These are phyloP conservation scores for Uropsilus gracilis DNA, from an alignment of 2,113 vertebrate genomes.

Conservation along the genomic window DNA sequence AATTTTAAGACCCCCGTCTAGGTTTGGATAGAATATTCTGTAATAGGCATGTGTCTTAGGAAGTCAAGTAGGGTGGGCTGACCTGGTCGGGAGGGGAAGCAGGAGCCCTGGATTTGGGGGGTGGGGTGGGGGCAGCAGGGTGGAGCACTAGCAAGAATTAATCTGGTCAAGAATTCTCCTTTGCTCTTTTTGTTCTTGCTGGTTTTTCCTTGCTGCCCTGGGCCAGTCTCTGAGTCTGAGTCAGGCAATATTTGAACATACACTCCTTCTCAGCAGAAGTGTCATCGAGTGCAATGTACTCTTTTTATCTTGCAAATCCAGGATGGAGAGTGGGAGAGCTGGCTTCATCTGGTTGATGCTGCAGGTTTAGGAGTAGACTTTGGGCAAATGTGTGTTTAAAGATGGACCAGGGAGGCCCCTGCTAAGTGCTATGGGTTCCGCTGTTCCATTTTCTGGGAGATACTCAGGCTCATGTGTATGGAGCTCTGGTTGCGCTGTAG, in stretches of 20 bases:
- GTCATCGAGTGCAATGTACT: neutral
- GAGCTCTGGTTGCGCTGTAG: neutral
- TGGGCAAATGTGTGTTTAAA: neutral
- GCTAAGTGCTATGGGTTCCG: neutral
- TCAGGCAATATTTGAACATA: slow-evolving; percentile 10
- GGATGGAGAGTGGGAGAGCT: neutral
- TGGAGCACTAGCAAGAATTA: neutral
- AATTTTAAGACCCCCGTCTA: neutral
- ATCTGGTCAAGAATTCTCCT: neutral
- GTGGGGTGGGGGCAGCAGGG: neutral
- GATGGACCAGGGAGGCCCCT: neutral
- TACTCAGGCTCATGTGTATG: neutral
- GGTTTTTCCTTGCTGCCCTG: neutral
- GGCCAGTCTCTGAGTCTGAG: neutral
- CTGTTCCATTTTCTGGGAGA: neutral
- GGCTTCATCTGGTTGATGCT: neutral
- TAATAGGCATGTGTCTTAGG: neutral
- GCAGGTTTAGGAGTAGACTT: slow-evolving; percentile 6
- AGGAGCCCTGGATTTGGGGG: neutral
- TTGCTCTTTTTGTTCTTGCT: slow-evolving; percentile 31
- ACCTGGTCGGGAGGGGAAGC: neutral
- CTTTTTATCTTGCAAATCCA: neutral
- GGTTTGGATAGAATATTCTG: neutral
- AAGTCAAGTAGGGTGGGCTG: neutral
- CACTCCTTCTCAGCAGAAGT: slow-evolving; percentile 25